Evolutionary conservation across 2,888 invertebrate species (phyloP), one percentile per base, ranked within the genome.

Genomic region (Sesia apiformis): DNA sequence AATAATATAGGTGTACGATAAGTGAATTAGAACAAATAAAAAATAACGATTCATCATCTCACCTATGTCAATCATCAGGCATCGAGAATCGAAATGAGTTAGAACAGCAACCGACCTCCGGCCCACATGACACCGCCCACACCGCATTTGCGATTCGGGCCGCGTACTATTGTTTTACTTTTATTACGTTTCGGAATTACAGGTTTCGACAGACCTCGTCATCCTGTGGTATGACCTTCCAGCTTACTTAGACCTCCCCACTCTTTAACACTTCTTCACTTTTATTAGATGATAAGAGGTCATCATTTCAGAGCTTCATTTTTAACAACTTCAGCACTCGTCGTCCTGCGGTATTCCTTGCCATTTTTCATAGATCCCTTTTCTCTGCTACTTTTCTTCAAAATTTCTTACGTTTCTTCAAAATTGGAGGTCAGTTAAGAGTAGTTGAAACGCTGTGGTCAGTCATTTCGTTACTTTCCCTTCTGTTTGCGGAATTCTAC

Each of bases 121-220:
- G 71, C 88, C 88, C 87, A 88, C 88, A 87, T 85, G 81, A 67
- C 74, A 63, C 75, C 65, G 71, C 87, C 86, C 80, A 84, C 86
- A 78, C 78, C 72, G 67, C 74, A 85, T 84, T 84, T 84, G 78
- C 72, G 69, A 88, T 87, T 87, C 86, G 70, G 75, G 74, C 73
- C 78, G 80, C 85, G 81, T 81, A 69, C 78, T 80, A 83, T 84
- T 87, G 86, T 87, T 78, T 82, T 76, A 81, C 76, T 81, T 84
- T 82, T 81, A 81, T 83, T 78, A 74, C 67, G 76, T 84, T 79
- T 79, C 69, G 72, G 68, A 72, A 76, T 74, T 72, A 63, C 65
- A 66, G 63, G 67, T 77, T 78, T 71, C 72, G 67, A 72, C 72
- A 70, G 64, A 52, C 57, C 63, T 63, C 63, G 64, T 67, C 68